Percentiles rank a stretch among this genome's conserved stretches.
Evolutionary conservation across 2,888 invertebrate genomes (phyloP).

Genomic region (Neoitamus cyanurus): DNA sequence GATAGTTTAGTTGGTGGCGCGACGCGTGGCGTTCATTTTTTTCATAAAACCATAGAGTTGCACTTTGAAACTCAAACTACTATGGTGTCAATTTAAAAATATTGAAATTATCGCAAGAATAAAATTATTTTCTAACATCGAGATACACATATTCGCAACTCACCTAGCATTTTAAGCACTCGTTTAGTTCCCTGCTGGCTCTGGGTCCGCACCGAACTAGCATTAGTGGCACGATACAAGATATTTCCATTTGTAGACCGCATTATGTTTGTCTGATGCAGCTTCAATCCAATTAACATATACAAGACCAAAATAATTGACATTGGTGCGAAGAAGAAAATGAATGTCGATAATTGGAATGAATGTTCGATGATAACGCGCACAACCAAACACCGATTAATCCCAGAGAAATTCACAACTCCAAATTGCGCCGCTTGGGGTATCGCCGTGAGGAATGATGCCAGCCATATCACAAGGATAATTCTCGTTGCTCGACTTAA

Average conservation of each 20-base stretch:
- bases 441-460: conserved; percentile 78
- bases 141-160: conserved; percentile 62
- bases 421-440: conserved; percentile 87
- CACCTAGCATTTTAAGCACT: conserved; percentile 82
- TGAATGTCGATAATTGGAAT: conserved; percentile 73
- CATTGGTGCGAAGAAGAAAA: conserved; percentile 91
- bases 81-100: no score
- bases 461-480: conserved; percentile 80
- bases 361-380: conserved; percentile 67
- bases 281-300: conserved; percentile 77
- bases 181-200: conserved; percentile 73
- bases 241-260: conserved; percentile 60
- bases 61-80: no score
- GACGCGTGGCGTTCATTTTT: no score
- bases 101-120: no score
- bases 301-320: conserved; percentile 86
- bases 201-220: conserved; percentile 61
- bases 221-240: conserved; percentile 54
- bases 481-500: conserved; percentile 83
- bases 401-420: conserved; percentile 64
- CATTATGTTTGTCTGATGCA: conserved; percentile 70
- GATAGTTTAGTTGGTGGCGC: no score
- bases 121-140: no score
- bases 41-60: no score
- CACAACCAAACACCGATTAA: conserved; percentile 62